Evolutionary conservation across 37 sponge, comb jelly and placozoan species (phyloP).

Genomic region (Halichondria panicea): DNA sequence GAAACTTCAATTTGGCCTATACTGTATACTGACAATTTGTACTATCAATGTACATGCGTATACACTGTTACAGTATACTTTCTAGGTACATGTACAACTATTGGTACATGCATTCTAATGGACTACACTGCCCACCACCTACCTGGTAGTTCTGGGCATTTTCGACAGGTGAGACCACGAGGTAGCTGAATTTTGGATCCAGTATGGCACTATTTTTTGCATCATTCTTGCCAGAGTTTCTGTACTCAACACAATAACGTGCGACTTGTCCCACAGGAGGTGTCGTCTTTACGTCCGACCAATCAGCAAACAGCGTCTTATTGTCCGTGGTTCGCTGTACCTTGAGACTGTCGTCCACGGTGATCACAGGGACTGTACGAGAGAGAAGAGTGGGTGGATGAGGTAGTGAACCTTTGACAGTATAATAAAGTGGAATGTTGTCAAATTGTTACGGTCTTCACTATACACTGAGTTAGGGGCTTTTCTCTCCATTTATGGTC

Average conservation of each 20-base stretch:
- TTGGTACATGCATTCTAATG: not conserved
- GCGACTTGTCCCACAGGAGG: constrained; percentile 6
- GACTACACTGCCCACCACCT: not conserved
- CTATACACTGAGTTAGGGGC: no score
- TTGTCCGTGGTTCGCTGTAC: constrained; percentile 11
- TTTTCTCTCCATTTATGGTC: no score
- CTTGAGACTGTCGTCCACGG: not conserved
- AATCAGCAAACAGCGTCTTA: constrained; percentile 1
- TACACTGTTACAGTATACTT: no score
- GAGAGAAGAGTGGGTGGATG: constrained; percentile 1
- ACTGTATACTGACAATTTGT: no score
- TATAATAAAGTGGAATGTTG: no score
- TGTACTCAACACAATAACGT: constrained; percentile 13
- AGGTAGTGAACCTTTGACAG: no score
- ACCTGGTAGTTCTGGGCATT: constrained; percentile 32
- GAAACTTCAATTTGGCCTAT: no score
- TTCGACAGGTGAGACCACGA: not conserved
- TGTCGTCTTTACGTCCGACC: constrained; percentile 1
- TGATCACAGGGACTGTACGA: not conserved
- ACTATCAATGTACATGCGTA: no score
- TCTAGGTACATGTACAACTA: no score
- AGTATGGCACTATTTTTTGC: not conserved
- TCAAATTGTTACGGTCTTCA: no score
- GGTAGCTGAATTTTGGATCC: not conserved
- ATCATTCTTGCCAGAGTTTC: not conserved